Percentiles rank a stretch among this genome's conserved stretches.
Conservation (phyloP, 2,113 vertebrate genomes). For the Eira barbara region DNA sequence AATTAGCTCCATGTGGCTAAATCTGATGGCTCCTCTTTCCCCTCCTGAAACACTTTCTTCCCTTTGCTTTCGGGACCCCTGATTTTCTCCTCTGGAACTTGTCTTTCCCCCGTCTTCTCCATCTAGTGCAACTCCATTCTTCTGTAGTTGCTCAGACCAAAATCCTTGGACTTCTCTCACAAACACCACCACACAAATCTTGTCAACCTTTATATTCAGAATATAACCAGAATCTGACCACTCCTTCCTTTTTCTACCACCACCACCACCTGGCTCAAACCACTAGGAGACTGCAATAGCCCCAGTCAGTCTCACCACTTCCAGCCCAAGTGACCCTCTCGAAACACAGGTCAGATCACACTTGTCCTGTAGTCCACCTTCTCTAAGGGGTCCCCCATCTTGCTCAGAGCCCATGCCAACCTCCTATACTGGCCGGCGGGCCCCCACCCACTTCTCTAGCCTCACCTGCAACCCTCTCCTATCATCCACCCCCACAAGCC, state of each 20-base stretch:
- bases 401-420: background rate
- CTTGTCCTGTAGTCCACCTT: too few species aligned
- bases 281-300: background rate
- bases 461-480: background rate
- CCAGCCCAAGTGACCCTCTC: background rate
- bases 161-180: background rate
- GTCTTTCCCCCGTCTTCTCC: background rate
- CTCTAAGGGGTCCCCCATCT: background rate
- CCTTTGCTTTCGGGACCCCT: background rate
- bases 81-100: background rate
- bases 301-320: background rate
- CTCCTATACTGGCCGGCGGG: background rate
- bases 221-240: background rate
- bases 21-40: background rate
- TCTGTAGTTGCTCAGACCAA: background rate
- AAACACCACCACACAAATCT: background rate
- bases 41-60: background rate
- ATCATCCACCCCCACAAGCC: background rate
- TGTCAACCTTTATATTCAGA: background rate
- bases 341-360: background rate
- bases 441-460: background rate
- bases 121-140: background rate
- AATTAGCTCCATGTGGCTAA: too few species aligned
- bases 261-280: background rate
- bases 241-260: background rate